Base-by-base conservation (phyloP, 2,888 invertebrate species). In the Lissonota sp. region DNA sequence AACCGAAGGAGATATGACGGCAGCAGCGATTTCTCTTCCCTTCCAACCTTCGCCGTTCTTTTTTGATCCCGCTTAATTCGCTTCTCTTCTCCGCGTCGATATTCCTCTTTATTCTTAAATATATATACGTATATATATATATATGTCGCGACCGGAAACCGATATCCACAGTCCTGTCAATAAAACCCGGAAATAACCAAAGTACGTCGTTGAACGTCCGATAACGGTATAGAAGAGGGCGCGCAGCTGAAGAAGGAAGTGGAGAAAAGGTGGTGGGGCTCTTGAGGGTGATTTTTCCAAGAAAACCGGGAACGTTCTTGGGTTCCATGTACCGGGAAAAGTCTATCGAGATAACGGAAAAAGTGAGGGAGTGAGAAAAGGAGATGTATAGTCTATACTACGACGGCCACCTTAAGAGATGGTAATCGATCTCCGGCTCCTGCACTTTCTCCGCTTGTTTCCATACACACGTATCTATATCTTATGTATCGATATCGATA, bases 181-280 rank as follows among this genome's bases (percentile, higher is more conserved):
- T 75, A 64, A 75, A 74, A 39, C 63, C 79, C 78, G 73, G 69
- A 81, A 81, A 81, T 81, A 73, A 70, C 66, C 58, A 81, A 81
- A 78, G 73, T 81, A 60, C 78, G 58, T 73, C 73, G 70, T 79
- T 74, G 74, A 60, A 79, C 64, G 26, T 51, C 37, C 58, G 74
- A 74, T 74, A 73, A 69, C 73, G 69, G 6, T 46, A 62, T 14
- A 51, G n/a, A n/a, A n/a, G n/a, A 10, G 39, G 26, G 26, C 26
- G 26, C 26, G 26, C 26, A 26, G 26, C 76, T 14, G 62, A 42
- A 37, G 10, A 37, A n/a, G 46, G 1, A 37, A 42, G 42, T 42
- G 37, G 44, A 63, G 6, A 14, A 10, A 49, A 49, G 5, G n/a
- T 10, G 4, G n/a, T 49, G 49, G 10, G 46, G 16, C 7, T 63